Evolutionary conservation across 2,888 invertebrate genomes (phyloP).

Genomic region (Acleris holmiana): DNA sequence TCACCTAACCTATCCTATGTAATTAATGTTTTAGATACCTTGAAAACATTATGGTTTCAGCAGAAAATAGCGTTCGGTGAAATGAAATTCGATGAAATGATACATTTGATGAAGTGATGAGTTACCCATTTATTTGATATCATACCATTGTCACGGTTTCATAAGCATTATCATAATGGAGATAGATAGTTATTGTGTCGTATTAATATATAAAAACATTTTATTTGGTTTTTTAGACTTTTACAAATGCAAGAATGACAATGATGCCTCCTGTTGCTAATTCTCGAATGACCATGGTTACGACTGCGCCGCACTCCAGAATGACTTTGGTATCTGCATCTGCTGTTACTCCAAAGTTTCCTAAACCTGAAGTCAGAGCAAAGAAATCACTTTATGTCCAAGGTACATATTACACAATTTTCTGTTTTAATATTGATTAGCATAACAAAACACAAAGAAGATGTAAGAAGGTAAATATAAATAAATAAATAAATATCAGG

Average conservation of each 20-base stretch:
- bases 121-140: too few relatives aligned
- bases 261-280: slow-evolving; percentile 41
- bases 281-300: slow-evolving; percentile 16
- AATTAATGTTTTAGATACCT: too few relatives aligned
- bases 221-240: slow-evolving; percentile 50
- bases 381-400: slow-evolving; percentile 59
- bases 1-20: too few relatives aligned
- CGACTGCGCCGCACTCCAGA: slow-evolving; percentile 40
- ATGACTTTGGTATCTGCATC: slow-evolving; percentile 46
- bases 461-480: too few relatives aligned
- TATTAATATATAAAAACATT: neutral
- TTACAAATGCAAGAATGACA: slow-evolving; percentile 49
- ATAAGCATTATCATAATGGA: neutral
- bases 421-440: neutral
- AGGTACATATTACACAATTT: slow-evolving; percentile 50
- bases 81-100: too few relatives aligned
- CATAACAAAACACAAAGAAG: neutral
- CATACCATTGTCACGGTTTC: neutral
- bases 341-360: slow-evolving; percentile 61
- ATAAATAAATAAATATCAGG: too few relatives aligned
- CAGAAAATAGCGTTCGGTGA: too few relatives aligned
- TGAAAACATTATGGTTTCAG: too few relatives aligned
- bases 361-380: slow-evolving; percentile 58
- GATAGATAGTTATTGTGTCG: too few relatives aligned
- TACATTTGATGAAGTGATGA: too few relatives aligned